Evolutionary conservation across 1,140 invertebrate genomes (phyloP), one percentile per base, ranked within the genome.

Genomic region (Ectropis grisescens): DNA sequence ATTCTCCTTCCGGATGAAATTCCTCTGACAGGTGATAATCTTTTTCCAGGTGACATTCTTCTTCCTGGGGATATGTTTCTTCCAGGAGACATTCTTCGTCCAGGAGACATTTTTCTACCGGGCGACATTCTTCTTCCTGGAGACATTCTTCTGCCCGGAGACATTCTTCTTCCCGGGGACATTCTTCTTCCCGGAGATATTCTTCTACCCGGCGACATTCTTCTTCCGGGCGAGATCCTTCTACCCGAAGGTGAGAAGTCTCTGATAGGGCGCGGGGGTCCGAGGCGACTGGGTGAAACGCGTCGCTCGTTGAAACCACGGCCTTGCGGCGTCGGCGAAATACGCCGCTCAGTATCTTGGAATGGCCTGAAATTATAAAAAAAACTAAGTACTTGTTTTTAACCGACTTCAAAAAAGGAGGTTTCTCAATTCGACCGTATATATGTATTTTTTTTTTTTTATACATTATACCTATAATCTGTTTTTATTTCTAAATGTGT

Each of bases 111-210:
- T 30, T 33, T 15, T 24, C 33, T 42, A 11, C 25, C 24, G 1
- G 53, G 22, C 1, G 37, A 30, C 2, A 47, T 32, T 2, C 32
- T 29, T 22, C 33, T 31, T 5, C 25, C 29, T 1, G 40, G 47
- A 1, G 47, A 50, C 8, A 16, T 26, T 8, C 7, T 10, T 14
- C 30, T 27, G 0, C 43, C 27, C 11, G 47, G 40, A 24, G 45
- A 45, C 9, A 41, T n/a, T 0, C 31, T 29, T 11, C 43, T 26
- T 3, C 42, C 42, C 6, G 38, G 36, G 2, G 37, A 33, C n/a
- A 37, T 24, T 25, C 39, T 36, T 11, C 22, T 32, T 15, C 11
- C 15, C 2, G 46, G 33, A 6, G 40, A 41, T 8, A 35, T 14
- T 11, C 44, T 25, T 12, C 36, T 37, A 4, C 13, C 29, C 9